Base-by-base conservation (phyloP, 2,113 vertebrate species). In the Eptesicus fuscus region DNA sequence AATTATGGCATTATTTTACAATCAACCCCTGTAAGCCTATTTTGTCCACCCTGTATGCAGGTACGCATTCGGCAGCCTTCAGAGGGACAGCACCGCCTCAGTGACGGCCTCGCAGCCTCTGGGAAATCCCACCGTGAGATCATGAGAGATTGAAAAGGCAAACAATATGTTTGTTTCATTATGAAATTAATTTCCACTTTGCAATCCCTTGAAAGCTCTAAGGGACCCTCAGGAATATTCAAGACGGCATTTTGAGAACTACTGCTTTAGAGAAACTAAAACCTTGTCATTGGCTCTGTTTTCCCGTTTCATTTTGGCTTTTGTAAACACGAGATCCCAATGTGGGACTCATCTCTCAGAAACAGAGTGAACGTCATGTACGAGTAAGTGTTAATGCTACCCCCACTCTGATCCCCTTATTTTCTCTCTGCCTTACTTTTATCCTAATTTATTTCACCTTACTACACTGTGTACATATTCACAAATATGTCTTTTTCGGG, bases 31-130 rank as follows among this genome's bases (percentile, higher is more conserved):
- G 14, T 47, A 32, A 47, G 9, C 28, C 28, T 32, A 4, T 76
- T 71, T 17, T 44, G 73, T 44, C 73, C 73, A 10, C 16, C 28
- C 44, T n/a, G 30, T n/a, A 22, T 5, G 9, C 4, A 42, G 74
- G 69, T n/a, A 35, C 7, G 23, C 11, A 3, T 12, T 40, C 16
- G 56, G 4, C 4, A 2, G 2, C 35, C 22, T 17, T 51, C n/a
- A 56, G n/a, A n/a, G 9, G 7, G 23, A 25, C 0, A 5, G 23
- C 3, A 37, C 35, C 3, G 1, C 2, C 30, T 1, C 30, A 17
- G 37, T 2, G 61, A 69, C 2, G 1, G 7, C 4, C 13, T 0
- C 0, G 1, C 1, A 14, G 32, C 23, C 73, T 22, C 69, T 42
- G 25, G 22, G 61, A 71, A 69, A 44, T 4, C 23, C 7, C 40